Evolutionary conservation across 1,140 invertebrate genomes (phyloP), one percentile per base, ranked within the genome.

Genomic region (Drosophila erecta): DNA sequence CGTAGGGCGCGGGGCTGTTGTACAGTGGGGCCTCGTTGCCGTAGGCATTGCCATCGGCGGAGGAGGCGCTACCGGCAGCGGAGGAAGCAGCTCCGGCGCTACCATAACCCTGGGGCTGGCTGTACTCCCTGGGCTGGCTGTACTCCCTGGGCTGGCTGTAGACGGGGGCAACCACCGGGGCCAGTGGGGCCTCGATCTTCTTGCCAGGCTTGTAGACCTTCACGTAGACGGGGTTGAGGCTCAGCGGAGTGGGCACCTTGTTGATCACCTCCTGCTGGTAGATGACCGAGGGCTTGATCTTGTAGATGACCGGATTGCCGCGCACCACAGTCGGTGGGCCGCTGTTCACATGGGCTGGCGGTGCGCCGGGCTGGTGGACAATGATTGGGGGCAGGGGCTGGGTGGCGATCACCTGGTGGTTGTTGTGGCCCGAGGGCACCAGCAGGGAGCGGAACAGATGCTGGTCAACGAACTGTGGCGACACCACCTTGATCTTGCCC

Each of bases 121-220:
- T 61, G 70, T 73, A 79, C 10, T 60, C 53, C 51, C 67, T 53
- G 0, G 54, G 78, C 72, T 80, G 76, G 54, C 41, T 61, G 70
- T 73, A 79, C 10, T 60, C 53, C 51, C 67, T 53, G 6, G 56
- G 62, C 60, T 86, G 81, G 51, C 49, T 62, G 51, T 83, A 83
- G 38, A 66, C 70, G 60, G 84, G 84, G 3, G 84, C 84, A 12
- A 91, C 90, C 27, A 91, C 89, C 12, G 90, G 90, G 24, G 87
- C 83, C 58, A 90, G 46, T 0, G 90, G 90, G 10, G 84, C 80
- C 62, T 90, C 90, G 43, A 91, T 85, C 60, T 91, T 87, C 73
- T 91, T 91, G 86, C 90, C 90, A 3, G 90, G 90, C 72, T 91
- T 91, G 83, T 91, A 91, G 24, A 91, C 90, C 72, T 91, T 91